Evolutionary conservation across 92 coral and sea anemone genomes (phyloP).

Genomic region (Palythoa grandis): DNA sequence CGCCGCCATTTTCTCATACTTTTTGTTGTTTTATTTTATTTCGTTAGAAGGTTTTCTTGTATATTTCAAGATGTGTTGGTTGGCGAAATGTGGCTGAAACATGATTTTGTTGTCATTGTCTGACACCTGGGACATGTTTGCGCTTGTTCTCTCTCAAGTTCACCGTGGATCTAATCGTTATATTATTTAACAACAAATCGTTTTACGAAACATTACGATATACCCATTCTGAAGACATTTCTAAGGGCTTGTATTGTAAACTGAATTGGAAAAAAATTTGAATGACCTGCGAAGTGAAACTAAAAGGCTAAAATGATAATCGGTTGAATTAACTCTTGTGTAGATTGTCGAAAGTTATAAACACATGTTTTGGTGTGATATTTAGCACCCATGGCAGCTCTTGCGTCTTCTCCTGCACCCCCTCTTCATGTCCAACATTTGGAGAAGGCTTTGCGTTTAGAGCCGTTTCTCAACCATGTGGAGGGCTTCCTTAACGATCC

Average conservation of each 20-base stretch:
- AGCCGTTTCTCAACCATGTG: conserved; percentile 85
- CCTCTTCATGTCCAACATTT: conserved; percentile 97
- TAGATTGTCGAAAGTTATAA: background rate
- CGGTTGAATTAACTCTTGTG: conserved; percentile 7
- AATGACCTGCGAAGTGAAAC: conserved; percentile 15
- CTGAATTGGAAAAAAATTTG: background rate
- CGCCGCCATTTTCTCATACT: conserved; percentile 72
- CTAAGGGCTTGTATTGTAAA: background rate
- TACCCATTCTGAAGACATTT: conserved; percentile 12
- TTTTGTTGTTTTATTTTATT: conserved; percentile 59
- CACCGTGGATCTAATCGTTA: background rate
- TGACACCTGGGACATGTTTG: background rate
- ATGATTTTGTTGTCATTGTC: conserved; percentile 25
- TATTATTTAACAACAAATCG: conserved; percentile 12
- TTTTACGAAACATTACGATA: conserved; percentile 4
- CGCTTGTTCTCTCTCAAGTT: conserved; percentile 13
- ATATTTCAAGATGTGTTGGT: conserved; percentile 44
- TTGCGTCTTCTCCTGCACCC: conserved; percentile 86
- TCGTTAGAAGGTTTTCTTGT: conserved; percentile 58
- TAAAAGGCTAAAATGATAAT: background rate
- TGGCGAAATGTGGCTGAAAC: conserved; percentile 17
- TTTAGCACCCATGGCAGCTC: conserved; percentile 81
- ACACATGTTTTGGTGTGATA: background rate
- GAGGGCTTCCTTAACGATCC: conserved; percentile 89
- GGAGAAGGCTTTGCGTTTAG: conserved; percentile 91